Conservation (phyloP, 2,797 vertebrate species). For the Sebastes itinus region DNA sequence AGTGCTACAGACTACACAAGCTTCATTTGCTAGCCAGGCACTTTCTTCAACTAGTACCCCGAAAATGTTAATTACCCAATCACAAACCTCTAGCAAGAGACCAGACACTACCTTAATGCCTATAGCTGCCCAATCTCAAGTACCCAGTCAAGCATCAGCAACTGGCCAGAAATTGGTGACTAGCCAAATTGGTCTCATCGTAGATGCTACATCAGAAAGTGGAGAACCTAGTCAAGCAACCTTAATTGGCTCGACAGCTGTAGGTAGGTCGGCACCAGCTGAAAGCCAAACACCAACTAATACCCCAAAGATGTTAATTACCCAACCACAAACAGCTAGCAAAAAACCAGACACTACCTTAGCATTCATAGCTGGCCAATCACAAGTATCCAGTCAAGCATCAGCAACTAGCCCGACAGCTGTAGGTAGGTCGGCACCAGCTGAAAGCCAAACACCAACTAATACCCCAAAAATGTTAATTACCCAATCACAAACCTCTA, state of each 20-base stretch:
- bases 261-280: neutral
- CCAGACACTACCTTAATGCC: neutral
- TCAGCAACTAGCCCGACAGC: conserved; percentile 5
- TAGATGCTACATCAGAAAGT: no score
- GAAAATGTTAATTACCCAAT: neutral
- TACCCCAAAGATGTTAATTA: neutral
- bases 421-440: conserved; percentile 10
- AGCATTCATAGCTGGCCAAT: neutral
- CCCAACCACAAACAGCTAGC: neutral
- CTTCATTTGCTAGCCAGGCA: conserved; percentile 11
- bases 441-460: conserved; percentile 23
- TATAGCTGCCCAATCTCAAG: neutral
- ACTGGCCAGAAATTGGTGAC: no score
- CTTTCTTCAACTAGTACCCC: neutral
- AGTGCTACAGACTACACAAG: conserved; percentile 5
- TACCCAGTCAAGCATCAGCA: neutral
- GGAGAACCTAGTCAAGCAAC: neutral
- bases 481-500: rapidly evolving
- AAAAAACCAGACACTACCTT: conserved; percentile 4
- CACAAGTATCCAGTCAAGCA: neutral
- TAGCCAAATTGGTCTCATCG: no score
- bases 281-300: conserved; percentile 5
- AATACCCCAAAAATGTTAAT: no score
- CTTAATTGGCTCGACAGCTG: neutral
- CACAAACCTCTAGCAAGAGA: conserved; percentile 3